Evolutionary conservation across 64 coral and sea anemone species (phyloP).

Genomic region (Pachyseris speciosa): DNA sequence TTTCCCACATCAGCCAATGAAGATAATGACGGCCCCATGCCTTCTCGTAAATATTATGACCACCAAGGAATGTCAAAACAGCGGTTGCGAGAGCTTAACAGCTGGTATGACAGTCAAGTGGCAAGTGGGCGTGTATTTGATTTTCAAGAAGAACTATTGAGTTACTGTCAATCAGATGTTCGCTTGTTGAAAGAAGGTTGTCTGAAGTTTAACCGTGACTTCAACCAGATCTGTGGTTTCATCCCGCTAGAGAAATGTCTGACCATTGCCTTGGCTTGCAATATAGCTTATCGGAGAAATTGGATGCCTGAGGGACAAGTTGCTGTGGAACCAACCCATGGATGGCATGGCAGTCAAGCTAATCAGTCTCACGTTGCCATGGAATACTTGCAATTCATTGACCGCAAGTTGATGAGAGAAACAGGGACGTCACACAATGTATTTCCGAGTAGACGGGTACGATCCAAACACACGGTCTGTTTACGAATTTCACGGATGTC

Average conservation of each 20-base stretch:
- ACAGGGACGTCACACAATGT: neutral
- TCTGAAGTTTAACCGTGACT: neutral
- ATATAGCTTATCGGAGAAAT: neutral
- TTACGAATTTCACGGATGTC: constrained; percentile 28
- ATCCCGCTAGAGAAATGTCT: neutral
- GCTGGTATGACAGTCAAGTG: neutral
- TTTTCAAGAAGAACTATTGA: neutral
- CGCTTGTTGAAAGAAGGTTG: neutral
- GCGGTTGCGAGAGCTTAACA: neutral
- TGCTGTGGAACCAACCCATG: neutral
- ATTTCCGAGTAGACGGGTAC: neutral
- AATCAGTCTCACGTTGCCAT: neutral
- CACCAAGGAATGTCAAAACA: neutral
- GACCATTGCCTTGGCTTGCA: neutral
- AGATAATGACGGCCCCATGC: neutral
- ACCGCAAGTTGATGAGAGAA: no score
- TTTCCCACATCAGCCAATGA: neutral
- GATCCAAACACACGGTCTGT: neutral
- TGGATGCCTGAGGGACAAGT: neutral
- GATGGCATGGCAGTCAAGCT: neutral
- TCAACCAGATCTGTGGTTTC: neutral
- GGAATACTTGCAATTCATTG: neutral
- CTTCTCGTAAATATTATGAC: neutral
- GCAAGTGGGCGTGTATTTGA: neutral
- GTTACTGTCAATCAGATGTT: neutral